A percentile compares a stretch with the other conserved stretches of the same genome.
These are phyloP conservation scores for Calosoma granatense DNA, from an alignment of 1,140 invertebrate genomes.

Conservation along the genomic window DNA sequence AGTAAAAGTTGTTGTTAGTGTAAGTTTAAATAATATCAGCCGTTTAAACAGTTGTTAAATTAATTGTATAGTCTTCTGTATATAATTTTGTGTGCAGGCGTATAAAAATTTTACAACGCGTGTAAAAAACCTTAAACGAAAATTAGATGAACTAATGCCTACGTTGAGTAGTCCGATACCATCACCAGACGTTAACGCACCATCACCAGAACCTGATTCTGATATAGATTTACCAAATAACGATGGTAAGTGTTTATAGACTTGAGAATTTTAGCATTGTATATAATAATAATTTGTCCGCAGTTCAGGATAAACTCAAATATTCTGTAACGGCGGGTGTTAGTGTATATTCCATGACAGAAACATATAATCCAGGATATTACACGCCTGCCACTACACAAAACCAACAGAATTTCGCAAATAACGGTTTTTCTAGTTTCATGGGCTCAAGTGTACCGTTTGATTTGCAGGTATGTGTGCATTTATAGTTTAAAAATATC, in stretches of 20 bases:
- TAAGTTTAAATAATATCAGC: slow-evolving; percentile 47
- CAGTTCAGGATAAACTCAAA: neutral
- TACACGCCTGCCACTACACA: slow-evolving; percentile 27
- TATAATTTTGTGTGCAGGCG: slow-evolving; percentile 47
- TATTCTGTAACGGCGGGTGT: neutral
- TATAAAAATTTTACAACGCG: slow-evolving; percentile 84
- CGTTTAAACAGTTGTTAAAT: slow-evolving; percentile 14
- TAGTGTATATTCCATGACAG: neutral
- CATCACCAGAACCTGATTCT: slow-evolving; percentile 72
- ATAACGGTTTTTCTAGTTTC: slow-evolving; percentile 35
- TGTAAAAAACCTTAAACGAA: slow-evolving; percentile 74
- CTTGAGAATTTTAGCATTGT: slow-evolving; percentile 5
- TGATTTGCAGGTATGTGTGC: slow-evolving; percentile 31
- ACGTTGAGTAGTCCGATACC: slow-evolving; percentile 54
- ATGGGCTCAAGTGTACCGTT: slow-evolving; percentile 33
- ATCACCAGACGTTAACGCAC: slow-evolving; percentile 69
- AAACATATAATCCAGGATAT: slow-evolving; percentile 24
- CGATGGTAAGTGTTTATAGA: slow-evolving; percentile 16
- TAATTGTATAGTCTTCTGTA: slow-evolving; percentile 11
- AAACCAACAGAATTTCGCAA: slow-evolving; percentile 20
- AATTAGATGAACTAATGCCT: slow-evolving; percentile 65
- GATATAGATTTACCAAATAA: slow-evolving; percentile 60
- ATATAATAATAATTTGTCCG: neutral
- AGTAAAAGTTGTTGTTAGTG: slow-evolving; percentile 87
- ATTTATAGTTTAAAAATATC: neutral